A percentile compares a stretch with the other conserved stretches of the same genome.
These are phyloP conservation scores for Proales similis DNA, from an alignment of 1,140 invertebrate species.

Conservation along the genomic window DNA sequence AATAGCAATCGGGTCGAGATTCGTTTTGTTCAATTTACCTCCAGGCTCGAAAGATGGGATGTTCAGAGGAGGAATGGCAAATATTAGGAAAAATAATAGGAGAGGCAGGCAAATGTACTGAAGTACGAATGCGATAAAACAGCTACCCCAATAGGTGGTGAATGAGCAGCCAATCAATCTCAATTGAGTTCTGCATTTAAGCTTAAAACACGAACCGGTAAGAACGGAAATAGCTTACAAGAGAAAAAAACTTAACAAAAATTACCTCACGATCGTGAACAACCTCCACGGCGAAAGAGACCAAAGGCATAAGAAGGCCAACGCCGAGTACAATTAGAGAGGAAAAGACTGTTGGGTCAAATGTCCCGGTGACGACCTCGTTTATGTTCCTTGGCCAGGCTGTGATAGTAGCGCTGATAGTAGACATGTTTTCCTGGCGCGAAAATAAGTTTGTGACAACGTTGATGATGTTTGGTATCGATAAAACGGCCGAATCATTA, in stretches of 20 bases:
- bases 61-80: conserved; percentile 16
- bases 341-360: conserved; percentile 10
- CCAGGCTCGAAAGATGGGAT: conserved; percentile 9
- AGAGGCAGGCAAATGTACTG: conserved; percentile 22
- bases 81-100: conserved; percentile 12
- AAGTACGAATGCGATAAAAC: background rate
- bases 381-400: conserved; percentile 21
- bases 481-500: conserved; percentile 24
- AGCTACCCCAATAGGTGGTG: conserved; percentile 11
- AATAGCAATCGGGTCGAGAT: too few relatives aligned
- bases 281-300: conserved; percentile 27
- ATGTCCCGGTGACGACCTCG: background rate
- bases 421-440: background rate
- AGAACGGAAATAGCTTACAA: background rate
- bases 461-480: conserved; percentile 7
- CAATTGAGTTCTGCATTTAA: conserved; percentile 32
- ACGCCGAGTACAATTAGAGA: conserved; percentile 17
- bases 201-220: conserved; percentile 3
- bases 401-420: conserved; percentile 25
- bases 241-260: background rate
- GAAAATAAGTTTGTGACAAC: conserved; percentile 12
- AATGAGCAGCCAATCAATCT: conserved; percentile 27
- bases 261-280: conserved; percentile 35
- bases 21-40: too few relatives aligned
- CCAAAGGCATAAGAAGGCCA: conserved; percentile 26